Conservation (phyloP, 2,888 invertebrate genomes). For the Syrista parreyssii region DNA sequence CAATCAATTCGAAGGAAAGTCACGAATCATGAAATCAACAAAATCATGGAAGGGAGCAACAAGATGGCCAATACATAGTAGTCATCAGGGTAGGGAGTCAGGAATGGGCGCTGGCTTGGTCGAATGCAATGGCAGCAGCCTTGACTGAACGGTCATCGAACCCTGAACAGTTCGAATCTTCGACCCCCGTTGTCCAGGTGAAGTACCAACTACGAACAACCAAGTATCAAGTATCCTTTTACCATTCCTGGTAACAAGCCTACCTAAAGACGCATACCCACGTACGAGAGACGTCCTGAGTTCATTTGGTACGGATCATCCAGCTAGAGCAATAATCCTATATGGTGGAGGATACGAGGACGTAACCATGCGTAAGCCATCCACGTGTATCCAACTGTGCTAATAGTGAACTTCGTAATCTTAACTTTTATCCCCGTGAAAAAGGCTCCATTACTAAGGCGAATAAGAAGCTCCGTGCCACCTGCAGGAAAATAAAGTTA, state of each 20-base stretch:
- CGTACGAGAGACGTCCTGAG: neutral
- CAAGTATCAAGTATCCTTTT: neutral
- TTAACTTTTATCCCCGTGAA: conserved; percentile 23
- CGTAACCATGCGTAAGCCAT: neutral
- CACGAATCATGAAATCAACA: neutral
- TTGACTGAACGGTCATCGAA: conserved; percentile 24
- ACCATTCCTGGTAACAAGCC: neutral
- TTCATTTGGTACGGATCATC: neutral
- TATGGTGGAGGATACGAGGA: neutral
- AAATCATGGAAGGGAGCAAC: neutral
- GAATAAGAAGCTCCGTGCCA: conserved; percentile 18
- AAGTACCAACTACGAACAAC: neutral
- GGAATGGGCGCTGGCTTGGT: conserved; percentile 1
- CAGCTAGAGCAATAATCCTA: neutral
- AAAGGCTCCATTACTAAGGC: conserved; percentile 22
- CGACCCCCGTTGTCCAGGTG: neutral
- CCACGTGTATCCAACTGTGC: neutral
- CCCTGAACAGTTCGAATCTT: conserved; percentile 21
- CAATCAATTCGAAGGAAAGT: neutral
- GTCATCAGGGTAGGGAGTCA: neutral
- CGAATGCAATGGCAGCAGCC: conserved; percentile 21
- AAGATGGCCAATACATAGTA: neutral
- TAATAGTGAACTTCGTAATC: neutral
- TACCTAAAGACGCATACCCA: neutral
- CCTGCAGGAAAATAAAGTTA: conserved; percentile 45